phyloP scores from a whole-genome alignment of 2,113 vertebrate genomes.

The Aspidoscelis tigris region DNA sequence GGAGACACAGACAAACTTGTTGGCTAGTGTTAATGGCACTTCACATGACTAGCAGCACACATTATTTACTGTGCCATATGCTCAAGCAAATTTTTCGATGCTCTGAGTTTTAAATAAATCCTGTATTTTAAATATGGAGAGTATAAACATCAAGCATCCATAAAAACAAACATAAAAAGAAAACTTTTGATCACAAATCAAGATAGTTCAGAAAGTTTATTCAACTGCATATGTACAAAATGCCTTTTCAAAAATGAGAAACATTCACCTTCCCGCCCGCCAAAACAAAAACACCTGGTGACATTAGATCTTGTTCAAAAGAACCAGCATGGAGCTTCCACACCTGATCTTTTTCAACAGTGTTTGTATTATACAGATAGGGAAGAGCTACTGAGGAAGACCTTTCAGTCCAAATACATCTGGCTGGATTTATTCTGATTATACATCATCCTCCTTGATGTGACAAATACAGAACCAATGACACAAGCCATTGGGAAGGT shows the following conservation, averaged over 20 bases:
- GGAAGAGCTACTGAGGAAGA: too few species aligned
- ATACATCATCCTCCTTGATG: too few species aligned
- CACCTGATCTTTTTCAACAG: too few species aligned
- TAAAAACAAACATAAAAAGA: neutral
- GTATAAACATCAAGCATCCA: neutral
- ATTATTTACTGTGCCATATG: neutral
- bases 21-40: neutral
- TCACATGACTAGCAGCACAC: neutral
- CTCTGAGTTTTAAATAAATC: neutral
- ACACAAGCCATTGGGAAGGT: too few species aligned
- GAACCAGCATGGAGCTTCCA: too few species aligned
- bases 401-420: too few species aligned
- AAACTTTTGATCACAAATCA: slow-evolving; percentile 9
- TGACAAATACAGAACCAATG: too few species aligned
- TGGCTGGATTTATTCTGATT: too few species aligned
- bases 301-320: neutral
- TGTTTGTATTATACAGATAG: too few species aligned
- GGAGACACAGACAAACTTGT: neutral
- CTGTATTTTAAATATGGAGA: neutral
- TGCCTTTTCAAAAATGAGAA: neutral
- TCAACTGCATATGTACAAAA: neutral
- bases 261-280: too few species aligned
- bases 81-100: neutral
- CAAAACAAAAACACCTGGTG: neutral
- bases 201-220: slow-evolving; percentile 2